These are phyloP conservation scores for Austrofundulus limnaeus DNA, from an alignment of 2,113 vertebrate species.

Conservation along the genomic window DNA sequence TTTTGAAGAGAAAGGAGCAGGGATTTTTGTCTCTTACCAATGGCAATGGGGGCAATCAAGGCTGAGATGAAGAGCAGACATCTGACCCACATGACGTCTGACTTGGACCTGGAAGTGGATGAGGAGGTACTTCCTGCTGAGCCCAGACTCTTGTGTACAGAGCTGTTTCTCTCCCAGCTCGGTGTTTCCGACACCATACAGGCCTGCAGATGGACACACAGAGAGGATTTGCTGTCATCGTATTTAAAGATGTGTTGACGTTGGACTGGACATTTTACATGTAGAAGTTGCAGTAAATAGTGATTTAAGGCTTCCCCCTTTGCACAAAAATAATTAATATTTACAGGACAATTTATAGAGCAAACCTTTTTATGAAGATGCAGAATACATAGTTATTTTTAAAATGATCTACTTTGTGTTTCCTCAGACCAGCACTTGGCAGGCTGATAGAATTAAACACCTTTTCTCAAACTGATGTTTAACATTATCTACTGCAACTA, in stretches of 20 bases:
- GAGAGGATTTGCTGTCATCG: slow-evolving; percentile 25
- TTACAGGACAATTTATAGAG: too few species aligned
- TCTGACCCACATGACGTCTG: slow-evolving; percentile 91
- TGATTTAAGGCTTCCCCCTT: not conserved
- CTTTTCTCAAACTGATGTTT: too few species aligned
- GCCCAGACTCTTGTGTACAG: slow-evolving; percentile 65
- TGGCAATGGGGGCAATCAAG: slow-evolving; percentile 82
- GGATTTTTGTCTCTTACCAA: slow-evolving; percentile 77
- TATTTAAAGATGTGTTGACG: not conserved
- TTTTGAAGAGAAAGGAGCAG: not conserved
- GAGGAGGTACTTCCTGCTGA: slow-evolving; percentile 70
- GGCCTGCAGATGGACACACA: slow-evolving; percentile 57
- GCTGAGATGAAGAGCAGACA: slow-evolving; percentile 86
- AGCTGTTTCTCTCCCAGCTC: slow-evolving; percentile 69
- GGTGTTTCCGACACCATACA: slow-evolving; percentile 65
- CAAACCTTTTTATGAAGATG: too few species aligned
- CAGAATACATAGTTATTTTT: too few species aligned
- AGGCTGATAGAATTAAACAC: too few species aligned
- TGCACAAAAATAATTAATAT: not conserved
- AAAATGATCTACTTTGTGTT: too few species aligned
- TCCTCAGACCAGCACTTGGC: too few species aligned
- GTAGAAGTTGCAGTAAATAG: not conserved
- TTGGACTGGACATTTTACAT: too few species aligned
- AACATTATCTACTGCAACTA: too few species aligned
- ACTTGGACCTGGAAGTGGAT: slow-evolving; percentile 75